Base-by-base conservation (phyloP, 2,888 invertebrate species). In the Odiellus spinosus region DNA sequence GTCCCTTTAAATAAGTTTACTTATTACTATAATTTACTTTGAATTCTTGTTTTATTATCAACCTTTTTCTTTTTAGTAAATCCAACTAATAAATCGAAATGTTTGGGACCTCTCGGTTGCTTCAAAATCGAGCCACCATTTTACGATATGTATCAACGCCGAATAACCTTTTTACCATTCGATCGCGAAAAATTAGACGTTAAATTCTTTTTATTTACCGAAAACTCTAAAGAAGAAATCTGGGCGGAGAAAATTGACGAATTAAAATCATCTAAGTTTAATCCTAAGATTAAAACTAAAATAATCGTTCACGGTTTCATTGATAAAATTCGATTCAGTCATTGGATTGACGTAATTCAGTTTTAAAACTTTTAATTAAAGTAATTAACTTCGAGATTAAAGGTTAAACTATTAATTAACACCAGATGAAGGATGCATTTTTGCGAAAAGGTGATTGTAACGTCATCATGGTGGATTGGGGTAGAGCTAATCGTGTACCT, bases 41-140 rank as follows among this genome's bases (percentile, higher is more conserved):
- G n/a, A n/a, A n/a, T n/a, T n/a, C n/a, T n/a, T n/a, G n/a, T n/a
- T n/a, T n/a, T n/a, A n/a, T n/a, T n/a, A n/a, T n/a, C n/a, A n/a
- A n/a, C n/a, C n/a, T n/a, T n/a, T n/a, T n/a, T n/a, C n/a, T n/a
- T n/a, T n/a, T n/a, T n/a, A n/a, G n/a, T n/a, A n/a, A n/a, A n/a
- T n/a, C n/a, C 26, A 26, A 6, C 26, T 6, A 26, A 26, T 26
- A 6, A 6, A 26, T 26, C 26, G 8, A 26, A 4, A 15, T 51
- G 51, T 35, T 47, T 51, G 3, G 43, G 36, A 12, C 39, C 48
- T 17, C 34, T 51, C 12, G 51, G 46, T 2, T 51, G 51, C 15
- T 51, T 51, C 39, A 46, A 44, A 19, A 48, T 48, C 4, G 51
- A 48, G 1, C 51, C 51, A 2, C 51, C 51, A 1, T 51, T 51